A percentile compares a stretch with the other conserved stretches of the same genome.
Conservation (phyloP, 2,797 vertebrate species). For the Paramormyrops hopkinsi region DNA sequence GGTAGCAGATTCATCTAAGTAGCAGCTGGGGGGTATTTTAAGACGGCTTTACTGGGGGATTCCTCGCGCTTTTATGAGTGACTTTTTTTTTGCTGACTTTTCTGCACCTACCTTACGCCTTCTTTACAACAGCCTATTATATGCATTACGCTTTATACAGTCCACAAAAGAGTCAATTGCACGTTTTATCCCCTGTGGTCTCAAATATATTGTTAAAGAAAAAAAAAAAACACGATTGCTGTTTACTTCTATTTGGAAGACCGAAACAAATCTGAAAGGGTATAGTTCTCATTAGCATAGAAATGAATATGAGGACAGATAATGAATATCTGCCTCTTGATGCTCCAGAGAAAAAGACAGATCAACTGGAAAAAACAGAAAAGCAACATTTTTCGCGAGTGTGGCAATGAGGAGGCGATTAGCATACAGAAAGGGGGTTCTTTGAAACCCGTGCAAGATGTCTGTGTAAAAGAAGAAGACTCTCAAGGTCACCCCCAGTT, state of each 20-base stretch:
- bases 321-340: conserved; percentile 70
- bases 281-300: conserved; percentile 70
- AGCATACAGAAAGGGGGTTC: conserved; percentile 28
- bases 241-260: conserved; percentile 61
- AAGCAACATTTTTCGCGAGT: conserved; percentile 20
- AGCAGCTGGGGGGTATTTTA: neutral
- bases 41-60: neutral
- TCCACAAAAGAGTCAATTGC: conserved; percentile 36
- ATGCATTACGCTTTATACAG: conserved; percentile 49
- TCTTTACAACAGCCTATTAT: conserved; percentile 24
- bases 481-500: conserved; percentile 58
- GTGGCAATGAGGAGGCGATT: conserved; percentile 9
- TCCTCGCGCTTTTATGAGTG: neutral
- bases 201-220: conserved; percentile 44
- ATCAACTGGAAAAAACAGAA: conserved; percentile 47
- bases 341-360: conserved; percentile 50
- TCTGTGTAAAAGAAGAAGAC: conserved; percentile 41
- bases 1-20: neutral
- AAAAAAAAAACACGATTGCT: conserved; percentile 62
- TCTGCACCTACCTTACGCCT: neutral
- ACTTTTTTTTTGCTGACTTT: neutral
- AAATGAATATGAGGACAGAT: conserved; percentile 77
- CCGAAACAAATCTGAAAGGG: conserved; percentile 58
- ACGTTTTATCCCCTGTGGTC: conserved; percentile 58
- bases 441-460: conserved; percentile 39